Conservation (phyloP, 2,797 vertebrate genomes). For the Cottoperca gobio region DNA sequence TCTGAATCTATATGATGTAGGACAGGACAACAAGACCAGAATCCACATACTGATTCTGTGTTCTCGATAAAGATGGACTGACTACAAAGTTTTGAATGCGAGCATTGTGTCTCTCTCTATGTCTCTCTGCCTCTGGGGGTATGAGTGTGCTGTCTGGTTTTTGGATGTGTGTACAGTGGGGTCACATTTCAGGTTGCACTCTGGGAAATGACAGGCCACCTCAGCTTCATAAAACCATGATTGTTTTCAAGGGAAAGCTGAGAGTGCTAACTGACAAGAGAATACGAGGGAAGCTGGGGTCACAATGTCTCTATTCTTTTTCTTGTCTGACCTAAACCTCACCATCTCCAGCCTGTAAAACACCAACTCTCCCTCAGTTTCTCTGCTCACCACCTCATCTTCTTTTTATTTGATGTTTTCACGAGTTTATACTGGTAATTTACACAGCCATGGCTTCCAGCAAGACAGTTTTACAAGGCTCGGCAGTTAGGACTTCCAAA, state of each 20-base stretch:
- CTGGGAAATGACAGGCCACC: conserved; percentile 29
- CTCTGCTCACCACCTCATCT: background rate
- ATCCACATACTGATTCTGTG: background rate
- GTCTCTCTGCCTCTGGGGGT: background rate
- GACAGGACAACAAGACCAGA: background rate
- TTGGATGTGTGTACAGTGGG: background rate
- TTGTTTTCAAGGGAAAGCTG: conserved; percentile 33
- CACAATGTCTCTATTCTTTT: background rate
- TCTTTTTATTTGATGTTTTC: conserved; percentile 23
- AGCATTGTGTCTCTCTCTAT: background rate
- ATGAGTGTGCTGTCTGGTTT: background rate
- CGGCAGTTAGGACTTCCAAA: background rate
- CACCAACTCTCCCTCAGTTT: background rate
- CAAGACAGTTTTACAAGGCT: conserved; percentile 2
- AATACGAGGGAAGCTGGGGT: background rate
- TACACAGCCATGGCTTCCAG: background rate
- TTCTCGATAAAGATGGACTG: too few species aligned
- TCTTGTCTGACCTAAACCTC: background rate
- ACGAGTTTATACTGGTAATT: conserved; percentile 7
- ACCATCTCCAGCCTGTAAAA: background rate
- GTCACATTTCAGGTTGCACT: conserved; percentile 32
- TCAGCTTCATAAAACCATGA: conserved; percentile 41
- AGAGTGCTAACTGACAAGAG: conserved; percentile 5
- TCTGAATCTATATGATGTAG: background rate
- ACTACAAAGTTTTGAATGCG: too few species aligned